Conservation (phyloP, 2,888 invertebrate genomes). For the Sicus ferrugineus region DNA sequence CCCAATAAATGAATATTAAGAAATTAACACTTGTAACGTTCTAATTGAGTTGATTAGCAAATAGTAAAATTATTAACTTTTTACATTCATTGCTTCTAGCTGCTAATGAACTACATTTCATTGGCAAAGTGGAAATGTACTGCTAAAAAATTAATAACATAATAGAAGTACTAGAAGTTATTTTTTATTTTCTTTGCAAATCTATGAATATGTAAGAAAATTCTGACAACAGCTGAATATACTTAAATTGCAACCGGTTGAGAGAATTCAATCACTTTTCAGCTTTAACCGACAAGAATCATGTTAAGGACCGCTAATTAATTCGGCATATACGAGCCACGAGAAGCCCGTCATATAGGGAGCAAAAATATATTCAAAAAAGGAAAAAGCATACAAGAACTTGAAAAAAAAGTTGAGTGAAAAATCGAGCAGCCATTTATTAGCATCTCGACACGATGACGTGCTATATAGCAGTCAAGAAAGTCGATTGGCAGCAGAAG, state of each 20-base stretch:
- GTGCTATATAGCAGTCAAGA: conserved; percentile 9
- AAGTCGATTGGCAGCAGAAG: conserved; percentile 1
- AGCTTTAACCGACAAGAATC: not conserved
- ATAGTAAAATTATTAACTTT: not conserved
- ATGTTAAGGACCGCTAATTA: not conserved
- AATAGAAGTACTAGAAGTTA: too few species aligned
- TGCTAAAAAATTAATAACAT: too few species aligned
- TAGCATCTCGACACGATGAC: conserved; percentile 3
- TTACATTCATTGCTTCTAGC: too few species aligned
- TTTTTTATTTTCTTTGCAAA: not conserved
- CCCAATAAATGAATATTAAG: too few species aligned
- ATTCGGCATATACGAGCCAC: not conserved
- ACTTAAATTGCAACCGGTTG: not conserved
- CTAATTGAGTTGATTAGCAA: too few species aligned
- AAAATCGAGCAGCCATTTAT: conserved; percentile 15
- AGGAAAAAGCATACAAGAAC: not conserved
- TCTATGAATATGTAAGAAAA: not conserved
- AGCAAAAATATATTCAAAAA: not conserved
- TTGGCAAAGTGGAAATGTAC: too few species aligned
- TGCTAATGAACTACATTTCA: too few species aligned
- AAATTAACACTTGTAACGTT: too few species aligned
- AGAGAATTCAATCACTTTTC: not conserved
- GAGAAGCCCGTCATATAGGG: not conserved
- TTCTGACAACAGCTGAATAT: not conserved
- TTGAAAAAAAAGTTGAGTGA: not conserved